Percentiles rank a stretch among this genome's conserved stretches.
Conservation (phyloP, 2,113 vertebrate genomes). For the Burhinus bistriatus region DNA sequence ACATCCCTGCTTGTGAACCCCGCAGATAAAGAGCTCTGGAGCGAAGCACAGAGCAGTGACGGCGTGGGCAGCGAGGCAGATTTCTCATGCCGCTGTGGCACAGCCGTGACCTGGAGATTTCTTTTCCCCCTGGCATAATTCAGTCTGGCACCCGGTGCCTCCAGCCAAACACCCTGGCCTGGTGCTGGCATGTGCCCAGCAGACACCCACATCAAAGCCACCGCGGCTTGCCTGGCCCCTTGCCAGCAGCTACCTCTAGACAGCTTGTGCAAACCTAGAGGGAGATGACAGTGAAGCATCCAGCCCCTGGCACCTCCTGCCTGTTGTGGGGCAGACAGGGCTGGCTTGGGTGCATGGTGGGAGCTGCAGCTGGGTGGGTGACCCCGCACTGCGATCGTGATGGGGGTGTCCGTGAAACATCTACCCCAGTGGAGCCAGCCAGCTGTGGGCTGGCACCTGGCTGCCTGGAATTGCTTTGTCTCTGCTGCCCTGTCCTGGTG, state of each 20-base stretch:
- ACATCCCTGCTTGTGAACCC: not conserved
- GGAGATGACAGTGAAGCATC: not conserved
- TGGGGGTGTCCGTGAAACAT: not conserved
- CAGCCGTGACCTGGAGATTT: conserved; percentile 9
- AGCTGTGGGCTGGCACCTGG: not conserved
- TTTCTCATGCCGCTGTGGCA: not conserved
- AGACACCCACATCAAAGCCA: conserved; percentile 38
- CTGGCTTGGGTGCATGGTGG: not conserved
- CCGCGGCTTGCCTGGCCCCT: not conserved
- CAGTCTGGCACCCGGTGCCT: conserved; percentile 31
- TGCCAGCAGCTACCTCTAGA: conserved; percentile 23
- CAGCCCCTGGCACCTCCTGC: not conserved
- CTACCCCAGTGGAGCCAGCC: not conserved
- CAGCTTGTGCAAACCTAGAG: not conserved
- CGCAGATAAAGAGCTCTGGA: not conserved
- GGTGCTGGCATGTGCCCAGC: conserved; percentile 39
- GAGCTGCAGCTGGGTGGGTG: not conserved
- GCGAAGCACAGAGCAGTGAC: not conserved
- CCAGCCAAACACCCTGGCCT: not conserved
- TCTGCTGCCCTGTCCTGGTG: not conserved
- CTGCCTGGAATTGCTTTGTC: not conserved
- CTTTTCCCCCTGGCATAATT: not conserved
- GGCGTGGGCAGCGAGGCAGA: not conserved
- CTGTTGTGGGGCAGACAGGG: not conserved
- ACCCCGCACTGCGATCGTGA: fast-evolving